phyloP scores from a whole-genome alignment of 2,797 vertebrate genomes.

The Micromesistius poutassou region DNA sequence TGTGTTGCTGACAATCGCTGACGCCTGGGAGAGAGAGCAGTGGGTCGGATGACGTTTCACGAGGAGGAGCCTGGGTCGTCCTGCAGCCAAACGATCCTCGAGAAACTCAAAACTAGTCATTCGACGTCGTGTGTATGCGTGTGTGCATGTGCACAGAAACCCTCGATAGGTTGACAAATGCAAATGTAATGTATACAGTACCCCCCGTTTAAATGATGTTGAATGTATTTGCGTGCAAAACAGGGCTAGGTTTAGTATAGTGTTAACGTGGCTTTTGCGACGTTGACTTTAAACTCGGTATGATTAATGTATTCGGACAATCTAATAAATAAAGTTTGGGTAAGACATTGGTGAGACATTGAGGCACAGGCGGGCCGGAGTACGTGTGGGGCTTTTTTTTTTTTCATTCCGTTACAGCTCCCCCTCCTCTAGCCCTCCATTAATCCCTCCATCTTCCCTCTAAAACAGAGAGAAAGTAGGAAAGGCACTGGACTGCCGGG shows the following conservation, averaged over 20 bases:
- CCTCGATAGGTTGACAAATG: not conserved
- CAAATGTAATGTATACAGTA: not conserved
- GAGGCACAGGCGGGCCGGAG: not conserved
- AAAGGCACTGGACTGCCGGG: constrained; percentile 32
- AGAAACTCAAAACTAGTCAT: not conserved
- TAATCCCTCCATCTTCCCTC: constrained; percentile 17
- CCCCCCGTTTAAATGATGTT: too few species aligned
- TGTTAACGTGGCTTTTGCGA: not conserved
- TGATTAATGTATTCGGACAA: too few species aligned
- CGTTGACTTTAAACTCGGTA: not conserved
- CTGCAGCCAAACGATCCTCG: constrained; percentile 37
- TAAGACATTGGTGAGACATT: not conserved
- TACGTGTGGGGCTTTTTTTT: not conserved
- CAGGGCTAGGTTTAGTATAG: not conserved
- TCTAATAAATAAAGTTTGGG: too few species aligned
- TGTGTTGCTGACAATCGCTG: constrained; percentile 54
- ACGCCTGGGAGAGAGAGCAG: constrained; percentile 57
- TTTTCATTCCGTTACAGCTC: not conserved
- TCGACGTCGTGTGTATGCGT: not conserved
- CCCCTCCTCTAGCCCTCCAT: not conserved
- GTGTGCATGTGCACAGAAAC: not conserved
- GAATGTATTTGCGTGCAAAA: too few species aligned
- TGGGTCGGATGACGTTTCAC: constrained; percentile 66
- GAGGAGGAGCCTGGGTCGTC: constrained; percentile 64
- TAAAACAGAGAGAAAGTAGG: constrained; percentile 14